These are phyloP conservation scores for Pseudomyrmex sp. DNA, from an alignment of 1,140 invertebrate genomes.

Conservation along the genomic window DNA sequence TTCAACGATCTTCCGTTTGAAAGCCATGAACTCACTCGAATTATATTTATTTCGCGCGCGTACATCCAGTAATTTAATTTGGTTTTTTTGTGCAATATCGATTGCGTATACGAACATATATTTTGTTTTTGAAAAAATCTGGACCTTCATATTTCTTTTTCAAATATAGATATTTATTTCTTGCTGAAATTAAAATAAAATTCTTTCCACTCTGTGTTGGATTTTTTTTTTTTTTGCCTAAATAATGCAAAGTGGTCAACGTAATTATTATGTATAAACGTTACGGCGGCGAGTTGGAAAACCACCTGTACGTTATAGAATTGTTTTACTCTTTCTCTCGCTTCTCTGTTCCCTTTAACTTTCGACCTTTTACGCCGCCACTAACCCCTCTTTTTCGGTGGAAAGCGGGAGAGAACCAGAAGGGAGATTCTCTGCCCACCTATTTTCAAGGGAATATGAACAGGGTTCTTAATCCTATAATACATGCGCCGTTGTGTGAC, in stretches of 20 bases:
- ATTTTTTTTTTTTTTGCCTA: not conserved
- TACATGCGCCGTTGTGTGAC: slow-evolving; percentile 44
- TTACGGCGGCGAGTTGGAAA: not conserved
- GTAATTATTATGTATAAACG: slow-evolving; percentile 9
- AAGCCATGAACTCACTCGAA: no score
- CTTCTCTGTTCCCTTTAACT: slow-evolving; percentile 67
- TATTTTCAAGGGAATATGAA: slow-evolving; percentile 62
- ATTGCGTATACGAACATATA: not conserved
- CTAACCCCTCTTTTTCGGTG: slow-evolving; percentile 38
- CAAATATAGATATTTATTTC: slow-evolving; percentile 3
- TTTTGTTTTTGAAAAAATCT: not conserved
- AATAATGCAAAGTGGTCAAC: not conserved
- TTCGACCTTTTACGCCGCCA: slow-evolving; percentile 64
- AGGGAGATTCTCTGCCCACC: slow-evolving; percentile 29
- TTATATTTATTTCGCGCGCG: not conserved
- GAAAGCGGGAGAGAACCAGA: slow-evolving; percentile 21
- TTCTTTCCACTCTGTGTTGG: not conserved
- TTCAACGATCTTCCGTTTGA: not conserved
- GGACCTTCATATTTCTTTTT: not conserved
- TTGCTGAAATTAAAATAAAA: not conserved
- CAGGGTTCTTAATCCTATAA: slow-evolving; percentile 73
- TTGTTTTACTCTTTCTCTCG: slow-evolving; percentile 20
- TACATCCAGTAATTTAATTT: not conserved
- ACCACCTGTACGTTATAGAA: slow-evolving; percentile 37
- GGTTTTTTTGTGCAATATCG: slow-evolving; percentile 34